These are phyloP conservation scores for Carassius auratus DNA, from an alignment of 2,113 vertebrate species.

Conservation along the genomic window DNA sequence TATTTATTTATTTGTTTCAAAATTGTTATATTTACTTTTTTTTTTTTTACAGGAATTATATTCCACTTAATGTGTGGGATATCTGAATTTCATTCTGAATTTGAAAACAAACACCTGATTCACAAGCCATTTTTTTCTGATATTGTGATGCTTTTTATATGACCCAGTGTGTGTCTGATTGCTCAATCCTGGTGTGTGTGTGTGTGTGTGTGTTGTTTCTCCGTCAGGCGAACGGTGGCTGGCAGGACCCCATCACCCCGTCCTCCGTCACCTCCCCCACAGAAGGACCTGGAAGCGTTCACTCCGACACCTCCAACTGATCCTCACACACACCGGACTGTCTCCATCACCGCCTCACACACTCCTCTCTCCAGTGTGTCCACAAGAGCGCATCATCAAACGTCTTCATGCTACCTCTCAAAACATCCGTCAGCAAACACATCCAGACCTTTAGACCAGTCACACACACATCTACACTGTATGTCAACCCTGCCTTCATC, in stretches of 20 bases:
- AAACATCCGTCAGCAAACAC: conserved; percentile 39
- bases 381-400: conserved; percentile 38
- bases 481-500: conserved; percentile 22
- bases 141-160: not conserved
- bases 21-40: too few relatives aligned
- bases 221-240: conserved; percentile 94
- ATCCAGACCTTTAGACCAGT: conserved; percentile 40
- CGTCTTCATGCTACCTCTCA: conserved; percentile 83
- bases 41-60: too few relatives aligned
- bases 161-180: not conserved
- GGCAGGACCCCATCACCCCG: conserved; percentile 97
- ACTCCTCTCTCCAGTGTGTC: too few relatives aligned
- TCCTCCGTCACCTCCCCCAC: conserved; percentile 99
- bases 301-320: conserved; percentile 99
- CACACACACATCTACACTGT: not conserved
- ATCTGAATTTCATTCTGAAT: too few relatives aligned
- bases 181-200: not conserved
- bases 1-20: too few relatives aligned
- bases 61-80: too few relatives aligned
- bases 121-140: too few relatives aligned
- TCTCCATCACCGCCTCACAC: not conserved
- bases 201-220: conserved; percentile 20
- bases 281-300: conserved; percentile 99
- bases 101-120: too few relatives aligned
- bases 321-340: conserved; percentile 65